phyloP scores from a whole-genome alignment of 2,888 invertebrate genomes.

The Ariolimax columbianus region DNA sequence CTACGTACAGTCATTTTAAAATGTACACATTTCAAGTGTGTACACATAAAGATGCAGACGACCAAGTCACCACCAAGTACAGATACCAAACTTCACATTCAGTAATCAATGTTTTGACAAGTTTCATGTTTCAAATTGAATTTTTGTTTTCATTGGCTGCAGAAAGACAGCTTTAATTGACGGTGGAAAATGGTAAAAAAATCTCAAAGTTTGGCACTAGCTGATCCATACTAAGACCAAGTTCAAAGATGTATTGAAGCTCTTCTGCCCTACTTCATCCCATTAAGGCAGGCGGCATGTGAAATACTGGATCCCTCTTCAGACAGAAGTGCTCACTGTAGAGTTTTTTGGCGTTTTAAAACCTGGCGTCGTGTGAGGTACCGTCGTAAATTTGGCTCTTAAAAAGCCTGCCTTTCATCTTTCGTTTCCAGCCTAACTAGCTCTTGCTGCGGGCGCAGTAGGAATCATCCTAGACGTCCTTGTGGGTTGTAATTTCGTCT shows the following conservation, averaged over 20 bases:
- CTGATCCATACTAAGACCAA: not conserved
- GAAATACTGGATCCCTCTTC: slow-evolving; percentile 28
- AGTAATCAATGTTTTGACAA: too few species aligned
- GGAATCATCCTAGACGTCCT: slow-evolving; percentile 21
- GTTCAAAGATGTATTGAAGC: slow-evolving; percentile 39
- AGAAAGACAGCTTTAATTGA: too few species aligned
- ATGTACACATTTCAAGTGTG: too few species aligned
- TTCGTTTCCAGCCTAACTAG: slow-evolving; percentile 41
- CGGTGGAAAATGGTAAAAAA: not conserved
- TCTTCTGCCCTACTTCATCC: slow-evolving; percentile 1
- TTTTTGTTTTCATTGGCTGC: too few species aligned
- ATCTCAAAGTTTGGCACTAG: not conserved
- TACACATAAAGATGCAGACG: too few species aligned
- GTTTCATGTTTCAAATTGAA: too few species aligned
- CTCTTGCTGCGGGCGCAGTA: slow-evolving; percentile 39
- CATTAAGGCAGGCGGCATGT: slow-evolving; percentile 30
- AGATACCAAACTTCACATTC: too few species aligned
- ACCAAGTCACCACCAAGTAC: too few species aligned
- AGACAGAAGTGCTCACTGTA: slow-evolving; percentile 28
- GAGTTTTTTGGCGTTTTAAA: slow-evolving; percentile 17
- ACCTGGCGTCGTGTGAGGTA: slow-evolving; percentile 38
- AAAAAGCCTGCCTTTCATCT: slow-evolving; percentile 48
- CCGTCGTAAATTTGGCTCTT: slow-evolving; percentile 45
- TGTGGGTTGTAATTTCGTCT: slow-evolving; percentile 38
- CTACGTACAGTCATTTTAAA: too few species aligned